Evolutionary conservation across 2,797 vertebrate genomes (phyloP).

Genomic region (Pachyuromys duprasi): DNA sequence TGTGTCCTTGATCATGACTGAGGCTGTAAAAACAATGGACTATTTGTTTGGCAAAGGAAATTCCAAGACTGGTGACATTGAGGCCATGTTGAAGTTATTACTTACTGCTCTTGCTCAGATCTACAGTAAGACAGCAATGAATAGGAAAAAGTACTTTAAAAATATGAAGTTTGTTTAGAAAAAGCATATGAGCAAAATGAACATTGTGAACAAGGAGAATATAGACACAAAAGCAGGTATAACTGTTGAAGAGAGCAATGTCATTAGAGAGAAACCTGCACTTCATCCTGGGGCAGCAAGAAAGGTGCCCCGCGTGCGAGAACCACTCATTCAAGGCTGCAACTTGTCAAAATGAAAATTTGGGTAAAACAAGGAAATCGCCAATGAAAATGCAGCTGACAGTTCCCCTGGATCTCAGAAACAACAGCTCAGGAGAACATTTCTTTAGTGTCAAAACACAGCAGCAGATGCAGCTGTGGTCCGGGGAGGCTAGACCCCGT

Average conservation of each 20-base stretch:
- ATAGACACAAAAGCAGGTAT: not conserved
- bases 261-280: not conserved
- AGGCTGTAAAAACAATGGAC: not conserved
- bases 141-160: not conserved
- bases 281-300: not conserved
- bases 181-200: not conserved
- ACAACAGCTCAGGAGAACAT: not conserved
- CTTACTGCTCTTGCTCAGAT: not conserved
- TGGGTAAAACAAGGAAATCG: not conserved
- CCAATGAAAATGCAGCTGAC: not conserved
- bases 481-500: not conserved
- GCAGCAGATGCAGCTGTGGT: not conserved
- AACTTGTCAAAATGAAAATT: not conserved
- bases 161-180: not conserved
- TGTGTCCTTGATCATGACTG: not conserved
- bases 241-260: not conserved
- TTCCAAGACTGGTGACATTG: not conserved
- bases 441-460: not conserved
- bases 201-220: not conserved
- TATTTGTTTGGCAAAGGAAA: not conserved
- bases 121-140: not conserved
- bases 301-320: not conserved
- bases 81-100: not conserved
- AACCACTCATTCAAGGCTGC: not conserved
- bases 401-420: not conserved